Base-by-base conservation (phyloP, 2,113 vertebrate genomes). In the Lanius collurio region DNA sequence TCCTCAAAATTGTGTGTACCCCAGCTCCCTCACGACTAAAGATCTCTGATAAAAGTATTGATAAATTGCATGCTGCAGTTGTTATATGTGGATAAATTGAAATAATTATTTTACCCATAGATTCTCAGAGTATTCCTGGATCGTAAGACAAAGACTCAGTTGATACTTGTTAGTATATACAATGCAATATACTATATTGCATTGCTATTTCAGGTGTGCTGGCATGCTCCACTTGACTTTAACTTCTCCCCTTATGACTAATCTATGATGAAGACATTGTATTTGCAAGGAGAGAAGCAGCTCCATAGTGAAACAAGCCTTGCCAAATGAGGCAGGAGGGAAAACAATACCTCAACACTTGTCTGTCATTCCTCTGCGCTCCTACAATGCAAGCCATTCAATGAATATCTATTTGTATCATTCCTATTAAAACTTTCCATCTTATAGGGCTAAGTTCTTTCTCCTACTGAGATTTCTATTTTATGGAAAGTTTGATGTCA, bases 141-240 rank as follows among this genome's bases (percentile, higher is more conserved):
- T 65, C 46, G n/a, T 88, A 81, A 90, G 44, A 10, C 9, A 80
- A 75, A 77, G 16, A 65, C 5, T 79, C 22, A 31, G 49, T 53
- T 85, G 21, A 27, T 84, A 60, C 71, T 78, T 95, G 41, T 50
- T 69, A 42, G 37, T 37, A 37, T 37, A 37, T 37, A 37, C 37
- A 37, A 37, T 37, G 37, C 37, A 37, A 37, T 37, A 37, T 37
- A 37, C 37, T 59, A 10, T n/a, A 82, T 55, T 82, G 30, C 73
- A 74, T 76, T 97, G 87, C 65, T 96, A 31, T 95, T 95, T 95
- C 94, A 96, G 91, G 93, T 94, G 88, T 90, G 85, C 42, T 95
- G 92, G 62, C 79, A 88, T 37, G 65, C 41, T 77, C 15, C 69
- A 17, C 71, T 49, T 0, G 0, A 24, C 64, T 82, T 60, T 84